These are phyloP conservation scores for Acanthornis magna DNA, from an alignment of 2,797 vertebrate species.

Conservation along the genomic window DNA sequence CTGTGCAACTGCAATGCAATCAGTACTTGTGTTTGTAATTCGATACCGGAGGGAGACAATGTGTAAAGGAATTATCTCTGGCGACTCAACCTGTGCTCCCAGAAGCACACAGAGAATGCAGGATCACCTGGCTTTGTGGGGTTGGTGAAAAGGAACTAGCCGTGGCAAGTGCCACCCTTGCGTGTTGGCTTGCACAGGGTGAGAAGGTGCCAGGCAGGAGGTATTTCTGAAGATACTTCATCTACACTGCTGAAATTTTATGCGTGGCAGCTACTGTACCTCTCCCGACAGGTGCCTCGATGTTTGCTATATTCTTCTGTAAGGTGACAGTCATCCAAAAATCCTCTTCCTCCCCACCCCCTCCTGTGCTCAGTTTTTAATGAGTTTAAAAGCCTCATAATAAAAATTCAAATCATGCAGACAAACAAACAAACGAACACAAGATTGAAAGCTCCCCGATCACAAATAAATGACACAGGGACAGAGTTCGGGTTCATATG, in stretches of 20 bases:
- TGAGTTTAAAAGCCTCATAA: neutral
- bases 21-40: neutral
- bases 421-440: neutral
- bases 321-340: neutral
- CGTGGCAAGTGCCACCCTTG: neutral
- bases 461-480: neutral
- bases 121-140: neutral
- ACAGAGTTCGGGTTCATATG: neutral
- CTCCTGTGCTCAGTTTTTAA: neutral
- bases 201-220: neutral
- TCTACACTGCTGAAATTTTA: neutral
- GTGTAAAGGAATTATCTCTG: neutral
- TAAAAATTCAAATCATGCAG: neutral
- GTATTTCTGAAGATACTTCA: neutral
- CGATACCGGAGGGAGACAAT: neutral
- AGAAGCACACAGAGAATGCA: neutral
- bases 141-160: neutral
- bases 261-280: neutral
- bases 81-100: neutral
- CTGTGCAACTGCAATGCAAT: neutral
- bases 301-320: neutral
- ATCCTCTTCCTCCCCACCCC: neutral
- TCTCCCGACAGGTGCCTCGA: neutral
- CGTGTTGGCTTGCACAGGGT: neutral
- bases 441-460: neutral